phyloP scores from a whole-genome alignment of 2,113 vertebrate genomes.

The Thamnaconus septentrionalis region DNA sequence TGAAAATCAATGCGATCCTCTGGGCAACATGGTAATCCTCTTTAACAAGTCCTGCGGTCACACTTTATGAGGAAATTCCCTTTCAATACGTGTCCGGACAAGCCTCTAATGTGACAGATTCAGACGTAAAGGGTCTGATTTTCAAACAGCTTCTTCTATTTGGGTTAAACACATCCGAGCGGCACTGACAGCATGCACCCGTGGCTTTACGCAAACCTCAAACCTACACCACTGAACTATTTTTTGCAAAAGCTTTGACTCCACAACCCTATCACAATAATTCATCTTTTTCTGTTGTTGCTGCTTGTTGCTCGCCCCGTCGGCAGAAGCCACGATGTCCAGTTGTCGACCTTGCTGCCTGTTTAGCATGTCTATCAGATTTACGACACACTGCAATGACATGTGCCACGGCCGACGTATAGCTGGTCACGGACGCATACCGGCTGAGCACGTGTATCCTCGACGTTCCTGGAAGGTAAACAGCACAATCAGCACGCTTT shows the following conservation, averaged over 20 bases:
- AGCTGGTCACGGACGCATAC: constrained; percentile 4
- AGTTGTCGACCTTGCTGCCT: constrained; percentile 27
- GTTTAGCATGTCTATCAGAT: constrained; percentile 7
- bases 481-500: constrained; percentile 2
- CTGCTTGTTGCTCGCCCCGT: constrained; percentile 2
- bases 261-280: no score
- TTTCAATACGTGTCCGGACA: no score
- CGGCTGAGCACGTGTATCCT: constrained; percentile 4
- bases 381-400: constrained; percentile 38
- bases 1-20: background rate
- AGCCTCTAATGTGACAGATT: no score
- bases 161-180: no score
- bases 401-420: constrained; percentile 29
- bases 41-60: background rate
- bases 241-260: background rate
- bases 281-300: background rate
- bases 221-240: no score
- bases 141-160: no score
- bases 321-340: constrained; percentile 19
- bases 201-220: no score
- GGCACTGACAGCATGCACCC: no score
- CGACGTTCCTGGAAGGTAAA: constrained; percentile 2
- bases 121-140: no score
- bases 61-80: no score
- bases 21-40: background rate